Conservation (phyloP, 2,797 vertebrate genomes). For the Brachyalestes nurse region DNA sequence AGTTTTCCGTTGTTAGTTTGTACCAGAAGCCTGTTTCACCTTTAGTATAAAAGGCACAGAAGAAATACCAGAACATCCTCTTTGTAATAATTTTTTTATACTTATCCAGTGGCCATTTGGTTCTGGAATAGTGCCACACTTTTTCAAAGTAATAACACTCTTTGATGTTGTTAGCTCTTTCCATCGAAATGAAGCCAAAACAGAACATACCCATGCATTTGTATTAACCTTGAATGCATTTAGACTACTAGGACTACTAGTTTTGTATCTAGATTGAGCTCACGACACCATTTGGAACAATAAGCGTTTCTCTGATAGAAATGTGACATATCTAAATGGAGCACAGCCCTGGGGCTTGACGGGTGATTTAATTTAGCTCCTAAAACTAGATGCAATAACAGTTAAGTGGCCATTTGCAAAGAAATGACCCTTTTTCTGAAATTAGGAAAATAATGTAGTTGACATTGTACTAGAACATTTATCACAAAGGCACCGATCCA, state of each 20-base stretch:
- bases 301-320: not conserved
- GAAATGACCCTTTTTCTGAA: constrained; percentile 1
- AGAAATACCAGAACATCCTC: not conserved
- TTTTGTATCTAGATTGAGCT: not conserved
- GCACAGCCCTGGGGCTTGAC: not conserved
- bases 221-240: not conserved
- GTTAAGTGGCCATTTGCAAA: constrained; percentile 24
- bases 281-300: not conserved
- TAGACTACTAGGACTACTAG: not conserved
- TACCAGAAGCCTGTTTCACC: not conserved
- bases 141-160: not conserved
- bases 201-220: not conserved
- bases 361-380: constrained; percentile 3
- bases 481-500: not conserved
- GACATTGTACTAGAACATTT: not conserved
- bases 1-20: not conserved
- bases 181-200: not conserved
- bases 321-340: not conserved
- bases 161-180: too few relatives aligned
- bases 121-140: not conserved
- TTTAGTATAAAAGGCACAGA: not conserved
- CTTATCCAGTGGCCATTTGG: not conserved
- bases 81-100: not conserved
- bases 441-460: not conserved
- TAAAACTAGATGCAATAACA: constrained; percentile 7